These are phyloP conservation scores for Chrysaora quinquecirrha DNA, from an alignment of 30 jellyfish, hydroid and myxozoan genomes.

Conservation along the genomic window DNA sequence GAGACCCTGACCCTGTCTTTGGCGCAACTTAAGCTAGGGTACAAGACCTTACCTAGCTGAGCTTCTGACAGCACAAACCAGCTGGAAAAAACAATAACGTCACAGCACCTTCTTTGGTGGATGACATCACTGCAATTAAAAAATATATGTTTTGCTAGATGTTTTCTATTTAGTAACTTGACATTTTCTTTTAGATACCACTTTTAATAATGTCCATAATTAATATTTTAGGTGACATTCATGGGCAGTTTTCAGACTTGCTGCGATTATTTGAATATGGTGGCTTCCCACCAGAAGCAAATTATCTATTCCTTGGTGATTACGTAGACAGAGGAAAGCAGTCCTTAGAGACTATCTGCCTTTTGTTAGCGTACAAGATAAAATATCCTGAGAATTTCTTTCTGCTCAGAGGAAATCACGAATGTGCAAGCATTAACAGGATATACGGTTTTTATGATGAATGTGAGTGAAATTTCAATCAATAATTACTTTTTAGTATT, in stretches of 20 bases:
- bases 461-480: conserved; percentile 74
- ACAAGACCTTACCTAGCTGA: no score
- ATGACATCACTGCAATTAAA: no score
- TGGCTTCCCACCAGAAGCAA: conserved; percentile 99
- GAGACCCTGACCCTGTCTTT: no score
- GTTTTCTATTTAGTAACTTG: no score
- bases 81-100: no score
- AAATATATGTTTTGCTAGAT: no score
- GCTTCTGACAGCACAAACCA: no score
- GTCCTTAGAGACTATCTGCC: conserved; percentile 94
- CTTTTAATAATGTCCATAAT: no score
- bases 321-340: conserved; percentile 99
- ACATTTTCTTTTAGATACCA: no score
- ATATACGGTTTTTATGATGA: conserved; percentile 99
- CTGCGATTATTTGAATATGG: conserved; percentile 98
- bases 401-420: conserved; percentile 98
- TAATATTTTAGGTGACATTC: conserved; percentile 88
- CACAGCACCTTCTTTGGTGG: no score
- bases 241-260: conserved; percentile 96
- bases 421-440: conserved; percentile 98
- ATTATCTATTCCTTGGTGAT: conserved; percentile 97
- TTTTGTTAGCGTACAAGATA: conserved; percentile 93
- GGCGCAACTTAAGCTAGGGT: no score
- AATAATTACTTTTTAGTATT: no score
- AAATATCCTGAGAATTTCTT: conserved; percentile 98